Conservation (phyloP, 2,888 invertebrate genomes). For the Crematogaster levior region DNA sequence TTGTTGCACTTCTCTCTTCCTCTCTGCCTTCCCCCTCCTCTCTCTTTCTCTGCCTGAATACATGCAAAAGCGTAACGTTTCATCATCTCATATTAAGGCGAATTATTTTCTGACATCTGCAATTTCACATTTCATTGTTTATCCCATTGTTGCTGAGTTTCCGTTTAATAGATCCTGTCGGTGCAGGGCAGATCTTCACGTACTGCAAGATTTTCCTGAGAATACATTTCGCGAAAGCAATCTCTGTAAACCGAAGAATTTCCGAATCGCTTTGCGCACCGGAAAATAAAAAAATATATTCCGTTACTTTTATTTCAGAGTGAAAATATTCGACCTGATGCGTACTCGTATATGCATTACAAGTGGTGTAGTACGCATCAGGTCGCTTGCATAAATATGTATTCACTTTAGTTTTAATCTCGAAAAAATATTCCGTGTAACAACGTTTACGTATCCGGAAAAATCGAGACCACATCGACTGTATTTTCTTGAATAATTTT, state of each 20-base stretch:
- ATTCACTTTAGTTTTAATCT: slow-evolving; percentile 51
- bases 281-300: slow-evolving; percentile 6
- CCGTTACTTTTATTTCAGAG: slow-evolving; percentile 17
- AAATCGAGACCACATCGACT: slow-evolving; percentile 37
- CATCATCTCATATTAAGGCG: slow-evolving; percentile 35
- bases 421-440: slow-evolving; percentile 47
- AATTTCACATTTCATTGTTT: slow-evolving; percentile 32
- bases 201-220: not conserved
- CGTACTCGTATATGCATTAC: slow-evolving; percentile 3
- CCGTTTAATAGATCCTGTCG: slow-evolving; percentile 39
- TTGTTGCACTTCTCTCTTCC: slow-evolving; percentile 1
- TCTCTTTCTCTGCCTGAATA: not conserved
- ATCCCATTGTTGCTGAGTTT: not conserved
- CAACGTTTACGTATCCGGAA: slow-evolving; percentile 24
- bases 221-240: slow-evolving; percentile 14
- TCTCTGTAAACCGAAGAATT: slow-evolving; percentile 29
- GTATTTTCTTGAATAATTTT: slow-evolving; percentile 38
- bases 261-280: not conserved
- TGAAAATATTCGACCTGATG: slow-evolving; percentile 33
- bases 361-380: slow-evolving; percentile 20
- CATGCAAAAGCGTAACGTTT: slow-evolving; percentile 9
- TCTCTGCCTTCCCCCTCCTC: not conserved
- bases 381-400: slow-evolving; percentile 49
- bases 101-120: slow-evolving; percentile 49
- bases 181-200: not conserved